Evolutionary conservation across 2,113 vertebrate species (phyloP), one percentile per base, ranked within the genome.

Genomic region (Bungarus multicinctus): DNA sequence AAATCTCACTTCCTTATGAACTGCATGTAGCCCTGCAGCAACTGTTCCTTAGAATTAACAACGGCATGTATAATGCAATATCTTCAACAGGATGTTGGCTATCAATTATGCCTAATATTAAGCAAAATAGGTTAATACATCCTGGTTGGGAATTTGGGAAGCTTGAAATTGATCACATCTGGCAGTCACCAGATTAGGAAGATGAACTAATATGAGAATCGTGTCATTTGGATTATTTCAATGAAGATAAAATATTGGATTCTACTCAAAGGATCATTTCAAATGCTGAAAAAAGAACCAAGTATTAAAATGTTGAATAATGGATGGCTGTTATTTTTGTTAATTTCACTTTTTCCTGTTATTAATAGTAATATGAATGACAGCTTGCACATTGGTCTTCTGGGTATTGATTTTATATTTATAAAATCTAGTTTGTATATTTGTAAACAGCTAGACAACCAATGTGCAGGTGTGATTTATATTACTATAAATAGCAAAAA

Each of bases 61-160:
- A 57, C 45, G 0, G 0, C 2, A 92, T 55, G 81, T 57, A 18
- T 2, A 89, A 0, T 2, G 18, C 22, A n/a, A 88, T 23, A 0
- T 8, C 55, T 4, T 18, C 89, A 54, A 34, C 81, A 94, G 50
- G 85, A 92, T 27, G 60, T 52, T 64, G 89, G 88, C n/a, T 53
- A 39, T 16, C 47, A 94, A 85, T 11, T 39, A 7, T 11, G 11
- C 34, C 30, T 60, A 52, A 52, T 34, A 69, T 93, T 69, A 45
- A 53, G 30, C 27, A 90, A 91, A 91, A 91, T 45, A 52, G 27
- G 60, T 43, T 45, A 39, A 64, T 43, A 53, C 93, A 81, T 39
- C 34, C 16, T 81, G 34, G 7, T 22, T 81, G 69, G 16, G 69
- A 81, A 81, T 81, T 81, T 39, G 69, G 34, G 18, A 39, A 81